Base-by-base conservation (phyloP, 2,113 vertebrate genomes). In the Fregata magnificens region DNA sequence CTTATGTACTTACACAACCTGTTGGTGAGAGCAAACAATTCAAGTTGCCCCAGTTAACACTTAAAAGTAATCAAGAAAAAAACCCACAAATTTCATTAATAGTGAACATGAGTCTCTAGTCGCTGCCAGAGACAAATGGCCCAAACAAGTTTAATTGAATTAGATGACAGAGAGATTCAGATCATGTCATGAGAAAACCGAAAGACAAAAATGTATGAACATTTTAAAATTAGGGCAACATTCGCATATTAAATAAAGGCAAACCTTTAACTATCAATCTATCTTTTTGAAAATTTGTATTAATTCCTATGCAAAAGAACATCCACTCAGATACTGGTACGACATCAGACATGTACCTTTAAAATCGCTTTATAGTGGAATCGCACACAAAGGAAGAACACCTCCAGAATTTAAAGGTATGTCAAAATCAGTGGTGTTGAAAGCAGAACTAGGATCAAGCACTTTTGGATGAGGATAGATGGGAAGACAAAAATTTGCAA, bases 311-410 rank as follows among this genome's bases (percentile, higher is more conserved):
- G 13, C 34, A 69, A 32, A 80, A 82, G 50, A 92, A 87, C 17
- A 80, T 61, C 38, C 56, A 65, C 44, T 83, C 73, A 90, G 21
- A 47, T 31, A 56, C 9, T 34, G 32, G 38, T 72, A 55, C 2
- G 9, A 52, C 36, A 63, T 90, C 32, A 85, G 76, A 81, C 13
- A 16, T 2, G 15, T 17, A 84, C 40, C 84, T 93, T 42, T 82
- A 82, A 88, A 97, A 79, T 31, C 19, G 32, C 61, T 85, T 89
- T 65, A 70, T 66, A 97, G 70, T 1, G 7, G 89, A 96, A 97
- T 32, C 7, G 18, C 77, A 86, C 77, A 94, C 49, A 86, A 92
- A 86, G 58, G 38, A 59, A 83, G 86, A 95, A 61, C 70, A 86
- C 70, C 66, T 90, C 11, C 53, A 88, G 94, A 76, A 72, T 86